Conservation (phyloP, 2,888 invertebrate genomes). For the Limenitis camilla region DNA sequence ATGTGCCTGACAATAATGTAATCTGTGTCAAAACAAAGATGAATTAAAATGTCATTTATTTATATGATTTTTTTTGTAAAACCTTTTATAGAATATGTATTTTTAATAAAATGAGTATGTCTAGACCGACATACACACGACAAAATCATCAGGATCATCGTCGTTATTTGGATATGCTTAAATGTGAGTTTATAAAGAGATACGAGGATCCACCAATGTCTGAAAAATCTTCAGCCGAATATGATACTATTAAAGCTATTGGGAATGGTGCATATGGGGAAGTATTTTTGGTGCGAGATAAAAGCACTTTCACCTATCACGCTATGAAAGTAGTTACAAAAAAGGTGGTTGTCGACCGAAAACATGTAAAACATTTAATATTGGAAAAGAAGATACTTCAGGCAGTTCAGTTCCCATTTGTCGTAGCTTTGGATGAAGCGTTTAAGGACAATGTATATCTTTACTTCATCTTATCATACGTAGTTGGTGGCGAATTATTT, state of each 20-base stretch:
- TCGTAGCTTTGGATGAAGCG: slow-evolving; percentile 84
- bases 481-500: slow-evolving; percentile 91
- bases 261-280: slow-evolving; percentile 94
- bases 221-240: slow-evolving; percentile 69
- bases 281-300: slow-evolving; percentile 84
- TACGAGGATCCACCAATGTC: slow-evolving; percentile 29
- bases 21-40: neutral
- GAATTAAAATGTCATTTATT: slow-evolving; percentile 10
- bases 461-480: slow-evolving; percentile 87
- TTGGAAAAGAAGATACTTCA: slow-evolving; percentile 91
- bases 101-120: slow-evolving; percentile 2
- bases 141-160: slow-evolving; percentile 51
- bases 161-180: slow-evolving; percentile 53
- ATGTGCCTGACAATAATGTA: no score
- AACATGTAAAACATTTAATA: slow-evolving; percentile 90
- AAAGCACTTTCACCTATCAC: slow-evolving; percentile 76
- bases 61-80: slow-evolving; percentile 20
- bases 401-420: slow-evolving; percentile 88
- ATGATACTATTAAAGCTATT: slow-evolving; percentile 82
- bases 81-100: slow-evolving; percentile 9
- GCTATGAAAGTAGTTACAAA: slow-evolving; percentile 95
- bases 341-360: slow-evolving; percentile 86
- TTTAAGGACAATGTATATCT: slow-evolving; percentile 90
- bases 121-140: slow-evolving; percentile 40
- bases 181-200: slow-evolving; percentile 46